phyloP scores from a whole-genome alignment of 2,113 vertebrate genomes.

The Columba livia region DNA sequence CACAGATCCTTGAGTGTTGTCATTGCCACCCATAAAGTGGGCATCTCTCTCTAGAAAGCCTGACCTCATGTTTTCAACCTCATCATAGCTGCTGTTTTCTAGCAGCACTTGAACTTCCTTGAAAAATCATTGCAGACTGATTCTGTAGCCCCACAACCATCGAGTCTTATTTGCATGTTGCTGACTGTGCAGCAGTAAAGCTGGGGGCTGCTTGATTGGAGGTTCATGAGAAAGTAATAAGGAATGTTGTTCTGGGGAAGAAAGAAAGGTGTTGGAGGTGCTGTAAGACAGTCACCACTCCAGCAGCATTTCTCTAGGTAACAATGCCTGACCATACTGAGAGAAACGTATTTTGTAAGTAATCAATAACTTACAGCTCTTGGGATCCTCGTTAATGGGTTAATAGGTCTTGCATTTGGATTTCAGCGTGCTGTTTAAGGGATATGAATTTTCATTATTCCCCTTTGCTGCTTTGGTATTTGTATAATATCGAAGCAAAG shows the following conservation, averaged over 20 bases:
- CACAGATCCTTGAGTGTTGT: neutral
- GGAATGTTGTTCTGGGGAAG: neutral
- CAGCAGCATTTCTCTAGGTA: neutral
- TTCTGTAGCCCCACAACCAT: neutral
- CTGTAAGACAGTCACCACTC: neutral
- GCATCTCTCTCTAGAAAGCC: neutral
- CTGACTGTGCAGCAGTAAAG: neutral
- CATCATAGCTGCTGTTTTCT: neutral
- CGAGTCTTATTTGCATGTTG: neutral
- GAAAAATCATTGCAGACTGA: neutral
- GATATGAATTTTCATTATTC: neutral
- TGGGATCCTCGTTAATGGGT: neutral
- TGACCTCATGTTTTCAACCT: neutral
- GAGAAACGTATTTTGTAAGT: neutral
- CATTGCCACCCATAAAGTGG: neutral
- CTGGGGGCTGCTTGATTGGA: neutral
- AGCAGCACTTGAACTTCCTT: constrained; percentile 50
- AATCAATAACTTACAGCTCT: neutral
- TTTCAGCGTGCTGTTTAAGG: neutral
- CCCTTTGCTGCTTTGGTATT: neutral
- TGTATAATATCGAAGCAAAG: neutral
- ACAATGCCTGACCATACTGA: neutral
- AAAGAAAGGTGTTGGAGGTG: neutral
- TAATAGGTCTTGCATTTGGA: neutral
- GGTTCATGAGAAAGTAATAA: neutral